Conservation (phyloP, 2,797 vertebrate species). For the Kryptolebias ocellatus region DNA sequence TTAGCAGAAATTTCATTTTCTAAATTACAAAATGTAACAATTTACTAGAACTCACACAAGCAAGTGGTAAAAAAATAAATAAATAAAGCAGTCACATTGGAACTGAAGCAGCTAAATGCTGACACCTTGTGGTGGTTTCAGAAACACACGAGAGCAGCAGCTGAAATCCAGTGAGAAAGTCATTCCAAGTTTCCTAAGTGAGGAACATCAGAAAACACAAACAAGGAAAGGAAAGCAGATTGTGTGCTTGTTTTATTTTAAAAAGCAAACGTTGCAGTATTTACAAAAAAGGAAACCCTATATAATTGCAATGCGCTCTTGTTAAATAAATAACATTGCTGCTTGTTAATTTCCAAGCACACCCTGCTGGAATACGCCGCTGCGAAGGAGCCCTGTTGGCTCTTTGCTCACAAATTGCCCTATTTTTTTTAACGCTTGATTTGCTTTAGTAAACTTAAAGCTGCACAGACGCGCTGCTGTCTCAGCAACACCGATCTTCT, state of each 20-base stretch:
- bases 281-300: constrained; percentile 65
- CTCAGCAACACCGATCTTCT: constrained; percentile 80
- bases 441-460: constrained; percentile 77
- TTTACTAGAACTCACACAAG: background rate
- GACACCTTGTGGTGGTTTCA: constrained; percentile 76
- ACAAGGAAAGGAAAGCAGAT: constrained; percentile 39
- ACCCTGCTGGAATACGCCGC: constrained; percentile 68
- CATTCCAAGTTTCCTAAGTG: constrained; percentile 48
- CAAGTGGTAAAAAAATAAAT: background rate
- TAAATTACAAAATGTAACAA: too few species aligned
- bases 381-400: constrained; percentile 70
- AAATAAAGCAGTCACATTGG: background rate
- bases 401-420: constrained; percentile 87
- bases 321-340: constrained; percentile 75
- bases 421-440: constrained; percentile 76
- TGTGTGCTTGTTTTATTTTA: constrained; percentile 70
- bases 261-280: constrained; percentile 75
- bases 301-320: constrained; percentile 67
- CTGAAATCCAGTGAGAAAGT: constrained; percentile 32
- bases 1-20: too few species aligned
- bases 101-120: constrained; percentile 58
- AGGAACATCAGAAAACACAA: constrained; percentile 42
- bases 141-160: constrained; percentile 18
- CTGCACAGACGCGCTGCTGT: constrained; percentile 69
- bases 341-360: constrained; percentile 66